phyloP scores from a whole-genome alignment of 2,113 vertebrate genomes.

The Pteruthius melanotis region DNA sequence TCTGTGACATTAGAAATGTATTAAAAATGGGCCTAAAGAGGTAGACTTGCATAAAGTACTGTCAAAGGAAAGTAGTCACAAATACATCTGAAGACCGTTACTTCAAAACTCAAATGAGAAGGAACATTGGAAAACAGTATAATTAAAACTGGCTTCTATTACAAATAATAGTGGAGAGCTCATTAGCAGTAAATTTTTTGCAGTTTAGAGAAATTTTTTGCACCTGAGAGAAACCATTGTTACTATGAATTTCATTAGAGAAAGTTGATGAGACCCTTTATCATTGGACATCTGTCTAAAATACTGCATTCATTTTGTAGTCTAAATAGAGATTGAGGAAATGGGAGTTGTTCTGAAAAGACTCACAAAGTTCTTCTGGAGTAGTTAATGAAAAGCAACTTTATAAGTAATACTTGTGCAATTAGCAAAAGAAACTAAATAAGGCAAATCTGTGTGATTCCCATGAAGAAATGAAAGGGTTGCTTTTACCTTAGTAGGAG shows the following conservation, averaged over 20 bases:
- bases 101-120: constrained; percentile 5
- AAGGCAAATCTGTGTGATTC: background rate
- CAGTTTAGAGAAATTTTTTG: too few species aligned
- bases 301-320: background rate
- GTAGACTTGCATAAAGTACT: background rate
- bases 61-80: background rate
- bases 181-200: background rate
- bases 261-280: background rate
- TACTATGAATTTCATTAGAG: background rate
- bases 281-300: background rate
- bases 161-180: background rate
- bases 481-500: background rate
- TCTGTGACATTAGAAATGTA: background rate
- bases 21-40: background rate
- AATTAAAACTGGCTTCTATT: background rate
- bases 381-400: background rate
- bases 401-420: background rate
- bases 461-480: background rate
- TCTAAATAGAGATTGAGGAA: background rate
- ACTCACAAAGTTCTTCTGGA: background rate
- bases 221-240: background rate
- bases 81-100: background rate
- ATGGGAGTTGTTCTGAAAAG: background rate
- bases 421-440: background rate
- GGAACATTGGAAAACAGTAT: background rate